Conservation (phyloP, 2,888 invertebrate genomes). For the Corbicula japonica region DNA sequence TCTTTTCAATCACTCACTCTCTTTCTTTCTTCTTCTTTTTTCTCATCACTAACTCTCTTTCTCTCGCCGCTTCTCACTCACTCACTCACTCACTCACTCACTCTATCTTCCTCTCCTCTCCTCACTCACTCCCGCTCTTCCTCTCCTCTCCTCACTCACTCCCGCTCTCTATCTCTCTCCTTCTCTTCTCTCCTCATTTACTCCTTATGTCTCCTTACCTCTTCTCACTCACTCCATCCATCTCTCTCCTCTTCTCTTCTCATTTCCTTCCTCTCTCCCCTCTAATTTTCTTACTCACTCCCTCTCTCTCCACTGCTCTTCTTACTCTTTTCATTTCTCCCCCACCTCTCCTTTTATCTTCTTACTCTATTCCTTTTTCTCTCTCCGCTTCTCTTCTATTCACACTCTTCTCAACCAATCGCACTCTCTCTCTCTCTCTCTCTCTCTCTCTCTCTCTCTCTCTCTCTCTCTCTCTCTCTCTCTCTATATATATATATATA, state of each 20-base stretch:
- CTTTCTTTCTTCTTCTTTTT: not conserved
- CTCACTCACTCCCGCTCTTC: not conserved
- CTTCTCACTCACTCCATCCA: not conserved
- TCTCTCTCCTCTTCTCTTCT: not conserved
- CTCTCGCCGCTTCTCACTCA: not conserved
- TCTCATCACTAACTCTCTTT: not conserved
- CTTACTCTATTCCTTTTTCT: not conserved
- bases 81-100: not conserved
- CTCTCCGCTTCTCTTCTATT: no score
- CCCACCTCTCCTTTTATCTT: not conserved
- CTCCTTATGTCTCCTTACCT: not conserved
- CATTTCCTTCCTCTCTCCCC: not conserved
- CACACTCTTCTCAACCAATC: no score
- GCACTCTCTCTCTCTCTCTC: not conserved
- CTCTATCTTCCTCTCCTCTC: not conserved
- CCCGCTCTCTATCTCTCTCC: not conserved
- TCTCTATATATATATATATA: not conserved
- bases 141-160: not conserved
- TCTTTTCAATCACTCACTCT: not conserved
- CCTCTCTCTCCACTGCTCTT: not conserved
- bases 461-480: slow-evolving; percentile 3
- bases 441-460: not conserved
- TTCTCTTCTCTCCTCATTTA: not conserved
- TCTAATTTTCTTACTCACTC: not conserved
- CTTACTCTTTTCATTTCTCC: not conserved